A percentile compares a stretch with the other conserved stretches of the same genome.
phyloP scores from a whole-genome alignment of 2,797 vertebrate genomes.

The Amniataba percoides region DNA sequence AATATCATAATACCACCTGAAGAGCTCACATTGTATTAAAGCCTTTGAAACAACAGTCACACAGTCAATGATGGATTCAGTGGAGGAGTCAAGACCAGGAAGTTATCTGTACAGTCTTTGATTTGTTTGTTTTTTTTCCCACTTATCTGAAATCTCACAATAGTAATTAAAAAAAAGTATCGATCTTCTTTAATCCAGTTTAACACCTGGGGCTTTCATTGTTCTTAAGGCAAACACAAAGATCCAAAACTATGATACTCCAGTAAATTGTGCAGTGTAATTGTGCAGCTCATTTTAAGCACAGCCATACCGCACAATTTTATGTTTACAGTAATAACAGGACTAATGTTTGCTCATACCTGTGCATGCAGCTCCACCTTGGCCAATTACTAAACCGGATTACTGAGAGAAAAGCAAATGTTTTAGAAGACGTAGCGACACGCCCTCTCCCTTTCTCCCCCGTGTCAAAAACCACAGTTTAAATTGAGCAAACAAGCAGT shows the following conservation, averaged over 20 bases:
- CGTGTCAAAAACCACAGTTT: slow-evolving; percentile 37
- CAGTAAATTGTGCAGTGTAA: slow-evolving; percentile 9
- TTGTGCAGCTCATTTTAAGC: neutral
- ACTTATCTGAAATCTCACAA: neutral
- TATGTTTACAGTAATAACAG: slow-evolving; percentile 55
- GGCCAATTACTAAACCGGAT: slow-evolving; percentile 69
- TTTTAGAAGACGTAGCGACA: slow-evolving; percentile 64
- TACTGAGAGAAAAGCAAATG: slow-evolving; percentile 71
- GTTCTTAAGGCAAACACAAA: slow-evolving; percentile 2
- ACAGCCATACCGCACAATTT: slow-evolving; percentile 10
- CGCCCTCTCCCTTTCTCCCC: slow-evolving; percentile 63
- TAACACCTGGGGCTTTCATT: slow-evolving; percentile 3
- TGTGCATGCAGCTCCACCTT: slow-evolving; percentile 71
- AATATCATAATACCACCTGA: neutral
- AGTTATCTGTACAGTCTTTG: neutral
- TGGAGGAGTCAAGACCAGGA: neutral
- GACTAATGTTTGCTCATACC: slow-evolving; percentile 64
- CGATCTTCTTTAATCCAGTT: neutral
- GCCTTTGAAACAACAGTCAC: neutral
- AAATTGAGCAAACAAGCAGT: slow-evolving; percentile 54
- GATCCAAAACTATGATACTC: neutral
- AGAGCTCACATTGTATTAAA: neutral
- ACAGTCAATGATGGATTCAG: neutral
- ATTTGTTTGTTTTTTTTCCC: slow-evolving; percentile 4
- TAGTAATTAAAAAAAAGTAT: neutral